These are phyloP conservation scores for Malthinus flaveolus DNA, from an alignment of 2,888 invertebrate species.

Conservation along the genomic window DNA sequence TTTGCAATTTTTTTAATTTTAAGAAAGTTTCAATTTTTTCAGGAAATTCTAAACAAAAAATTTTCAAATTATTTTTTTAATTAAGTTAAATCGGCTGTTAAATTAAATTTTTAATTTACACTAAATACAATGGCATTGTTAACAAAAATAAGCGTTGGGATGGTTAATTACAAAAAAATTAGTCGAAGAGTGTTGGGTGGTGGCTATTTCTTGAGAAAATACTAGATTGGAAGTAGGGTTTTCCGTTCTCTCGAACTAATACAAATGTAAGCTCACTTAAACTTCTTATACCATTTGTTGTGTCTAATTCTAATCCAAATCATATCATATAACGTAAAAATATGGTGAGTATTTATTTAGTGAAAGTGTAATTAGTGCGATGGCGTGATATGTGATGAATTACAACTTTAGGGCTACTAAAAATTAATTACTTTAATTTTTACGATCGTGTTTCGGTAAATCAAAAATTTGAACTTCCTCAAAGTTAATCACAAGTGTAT, in stretches of 20 bases:
- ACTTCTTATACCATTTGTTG: slow-evolving; percentile 35
- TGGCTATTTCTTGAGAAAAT: not conserved
- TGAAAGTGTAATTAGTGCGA: not conserved
- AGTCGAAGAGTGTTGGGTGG: too few relatives aligned
- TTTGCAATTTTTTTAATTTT: too few relatives aligned
- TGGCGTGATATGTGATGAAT: not conserved
- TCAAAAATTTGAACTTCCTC: too few relatives aligned
- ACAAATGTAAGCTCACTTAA: slow-evolving; percentile 39
- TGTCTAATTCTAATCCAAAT: slow-evolving; percentile 20
- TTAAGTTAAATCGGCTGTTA: too few relatives aligned
- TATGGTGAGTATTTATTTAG: not conserved
- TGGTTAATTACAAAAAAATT: too few relatives aligned
- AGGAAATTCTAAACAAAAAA: too few relatives aligned
- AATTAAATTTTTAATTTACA: too few relatives aligned
- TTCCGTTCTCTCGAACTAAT: slow-evolving; percentile 25
- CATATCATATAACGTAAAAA: not conserved
- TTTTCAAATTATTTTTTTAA: too few relatives aligned
- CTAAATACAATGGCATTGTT: too few relatives aligned
- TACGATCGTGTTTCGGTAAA: not conserved
- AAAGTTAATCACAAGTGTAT: too few relatives aligned
- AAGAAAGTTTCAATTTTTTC: too few relatives aligned
- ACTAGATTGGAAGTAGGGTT: slow-evolving; percentile 14
- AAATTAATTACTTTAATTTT: not conserved
- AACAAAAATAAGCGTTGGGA: too few relatives aligned
- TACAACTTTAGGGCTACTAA: not conserved